phyloP scores from a whole-genome alignment of 53 echinoderm and acorn worm species.

The Temnopleurus reevesii region DNA sequence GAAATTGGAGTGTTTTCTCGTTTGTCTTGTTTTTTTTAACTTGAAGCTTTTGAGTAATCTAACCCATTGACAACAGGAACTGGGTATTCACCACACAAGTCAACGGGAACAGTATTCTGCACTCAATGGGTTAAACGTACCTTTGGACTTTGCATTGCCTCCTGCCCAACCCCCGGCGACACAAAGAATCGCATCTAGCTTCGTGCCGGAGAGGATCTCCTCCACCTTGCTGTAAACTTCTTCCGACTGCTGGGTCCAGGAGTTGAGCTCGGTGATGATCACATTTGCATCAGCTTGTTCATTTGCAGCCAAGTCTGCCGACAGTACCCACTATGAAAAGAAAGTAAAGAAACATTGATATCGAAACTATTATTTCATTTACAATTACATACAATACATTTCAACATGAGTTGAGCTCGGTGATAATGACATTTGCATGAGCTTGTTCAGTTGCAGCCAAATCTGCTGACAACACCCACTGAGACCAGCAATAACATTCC shows the following conservation, averaged over 20 bases:
- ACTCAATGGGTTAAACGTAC: too few species aligned
- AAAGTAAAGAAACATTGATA: not conserved
- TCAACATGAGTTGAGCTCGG: slow-evolving; percentile 70
- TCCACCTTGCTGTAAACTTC: slow-evolving; percentile 79
- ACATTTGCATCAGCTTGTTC: slow-evolving; percentile 95
- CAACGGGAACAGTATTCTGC: too few species aligned
- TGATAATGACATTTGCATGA: slow-evolving; percentile 85
- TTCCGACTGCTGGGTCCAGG: slow-evolving; percentile 89
- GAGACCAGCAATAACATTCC: too few species aligned
- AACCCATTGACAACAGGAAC: too few species aligned
- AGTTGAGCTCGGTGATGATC: slow-evolving; percentile 68
- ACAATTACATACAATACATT: too few species aligned
- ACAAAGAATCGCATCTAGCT: slow-evolving; percentile 95
- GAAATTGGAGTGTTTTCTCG: too few species aligned
- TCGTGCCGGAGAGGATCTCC: slow-evolving; percentile 83
- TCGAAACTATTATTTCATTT: too few species aligned
- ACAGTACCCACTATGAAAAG: slow-evolving; percentile 82
- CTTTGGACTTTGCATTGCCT: slow-evolving; percentile 91
- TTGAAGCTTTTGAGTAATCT: too few species aligned
- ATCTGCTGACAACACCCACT: slow-evolving; percentile 95
- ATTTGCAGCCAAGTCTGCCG: slow-evolving; percentile 83
- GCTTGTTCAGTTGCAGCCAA: slow-evolving; percentile 90
- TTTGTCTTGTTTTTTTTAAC: too few species aligned
- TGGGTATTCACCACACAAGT: too few species aligned
- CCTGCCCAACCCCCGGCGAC: slow-evolving; percentile 99